These are phyloP conservation scores for Rhipidura dahli DNA, from an alignment of 2,113 vertebrate genomes.

Conservation along the genomic window DNA sequence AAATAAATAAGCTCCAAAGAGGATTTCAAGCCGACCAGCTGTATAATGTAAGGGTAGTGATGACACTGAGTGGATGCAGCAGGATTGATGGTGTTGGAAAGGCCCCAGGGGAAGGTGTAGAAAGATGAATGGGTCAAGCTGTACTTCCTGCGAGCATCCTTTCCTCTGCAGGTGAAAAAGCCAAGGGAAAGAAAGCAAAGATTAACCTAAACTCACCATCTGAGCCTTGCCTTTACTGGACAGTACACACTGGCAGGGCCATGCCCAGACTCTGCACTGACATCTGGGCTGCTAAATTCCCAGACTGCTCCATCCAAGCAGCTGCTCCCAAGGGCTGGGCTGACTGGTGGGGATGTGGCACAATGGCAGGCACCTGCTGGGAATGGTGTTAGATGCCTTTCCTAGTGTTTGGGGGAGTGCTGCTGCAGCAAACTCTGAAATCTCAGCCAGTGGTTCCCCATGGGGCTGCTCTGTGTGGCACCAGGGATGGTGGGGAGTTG, in stretches of 20 bases:
- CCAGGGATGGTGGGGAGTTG: neutral
- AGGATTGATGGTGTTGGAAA: neutral
- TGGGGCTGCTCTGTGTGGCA: no score
- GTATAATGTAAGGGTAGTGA: neutral
- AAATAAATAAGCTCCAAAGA: neutral
- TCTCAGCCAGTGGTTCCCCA: neutral
- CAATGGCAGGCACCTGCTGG: neutral
- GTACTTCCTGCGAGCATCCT: neutral
- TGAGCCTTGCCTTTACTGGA: neutral
- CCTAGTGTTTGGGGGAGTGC: neutral
- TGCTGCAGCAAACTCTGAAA: neutral
- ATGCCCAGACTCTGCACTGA: neutral
- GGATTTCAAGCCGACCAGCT: neutral
- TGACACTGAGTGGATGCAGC: neutral
- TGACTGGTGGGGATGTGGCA: neutral
- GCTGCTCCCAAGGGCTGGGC: neutral
- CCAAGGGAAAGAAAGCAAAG: neutral
- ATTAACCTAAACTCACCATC: neutral
- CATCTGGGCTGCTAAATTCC: neutral
- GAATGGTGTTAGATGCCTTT: neutral
- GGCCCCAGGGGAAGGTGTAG: rapidly evolving
- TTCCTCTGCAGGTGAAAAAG: neutral
- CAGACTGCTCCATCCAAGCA: neutral
- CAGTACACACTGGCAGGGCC: neutral
- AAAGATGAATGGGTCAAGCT: neutral